Evolutionary conservation across 2,888 invertebrate species (phyloP).

Genomic region (Thalpophila matura): DNA sequence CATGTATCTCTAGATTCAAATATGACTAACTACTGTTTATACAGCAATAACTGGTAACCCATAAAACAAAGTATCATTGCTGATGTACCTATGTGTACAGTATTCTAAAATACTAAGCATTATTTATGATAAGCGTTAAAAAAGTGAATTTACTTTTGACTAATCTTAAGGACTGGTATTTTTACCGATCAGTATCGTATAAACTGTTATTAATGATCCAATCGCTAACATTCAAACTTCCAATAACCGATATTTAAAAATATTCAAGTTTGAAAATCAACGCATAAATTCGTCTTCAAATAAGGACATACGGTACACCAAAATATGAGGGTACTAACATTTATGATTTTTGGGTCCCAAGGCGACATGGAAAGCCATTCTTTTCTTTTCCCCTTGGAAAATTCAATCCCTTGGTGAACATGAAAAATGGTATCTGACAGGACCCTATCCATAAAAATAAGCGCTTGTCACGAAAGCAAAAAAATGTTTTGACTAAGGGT

Average conservation of each 20-base stretch:
- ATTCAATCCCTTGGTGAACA: conserved; percentile 47
- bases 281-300: conserved; percentile 1
- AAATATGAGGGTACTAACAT: conserved; percentile 24
- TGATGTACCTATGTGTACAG: neutral
- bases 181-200: conserved; percentile 5
- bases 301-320: neutral
- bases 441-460: conserved; percentile 57
- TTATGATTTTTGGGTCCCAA: conserved; percentile 21
- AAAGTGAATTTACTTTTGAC: conserved; percentile 12
- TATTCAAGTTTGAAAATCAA: conserved; percentile 11
- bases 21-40: too few species aligned
- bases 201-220: conserved; percentile 23
- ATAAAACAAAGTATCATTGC: neutral
- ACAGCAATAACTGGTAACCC: neutral
- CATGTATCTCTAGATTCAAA: conserved; percentile 27
- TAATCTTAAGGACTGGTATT: conserved; percentile 6
- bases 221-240: conserved; percentile 27
- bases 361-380: conserved; percentile 40
- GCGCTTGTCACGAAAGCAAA: conserved; percentile 62
- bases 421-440: conserved; percentile 60
- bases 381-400: conserved; percentile 51
- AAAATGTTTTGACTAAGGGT: conserved; percentile 38
- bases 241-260: conserved; percentile 2
- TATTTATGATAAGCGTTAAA: conserved; percentile 19
- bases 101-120: conserved; percentile 13